Conservation (phyloP, 2,797 vertebrate species). For the Tachyglossus aculeatus region DNA sequence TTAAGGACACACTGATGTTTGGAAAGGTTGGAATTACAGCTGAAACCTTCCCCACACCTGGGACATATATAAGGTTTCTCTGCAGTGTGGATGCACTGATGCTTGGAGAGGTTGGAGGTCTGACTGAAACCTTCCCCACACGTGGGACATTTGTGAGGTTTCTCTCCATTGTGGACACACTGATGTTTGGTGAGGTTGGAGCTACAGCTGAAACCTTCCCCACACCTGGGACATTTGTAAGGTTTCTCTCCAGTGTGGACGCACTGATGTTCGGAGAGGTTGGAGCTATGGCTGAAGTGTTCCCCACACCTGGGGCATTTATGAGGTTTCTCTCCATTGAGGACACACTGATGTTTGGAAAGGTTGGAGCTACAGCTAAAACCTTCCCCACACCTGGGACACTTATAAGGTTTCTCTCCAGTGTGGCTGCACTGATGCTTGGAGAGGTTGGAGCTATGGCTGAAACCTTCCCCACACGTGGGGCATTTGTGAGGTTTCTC, state of each 20-base stretch:
- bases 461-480: too few relatives aligned
- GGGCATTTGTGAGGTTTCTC: too few relatives aligned
- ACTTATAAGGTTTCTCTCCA: too few relatives aligned
- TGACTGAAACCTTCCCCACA: slow-evolving; percentile 60
- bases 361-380: too few relatives aligned
- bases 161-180: slow-evolving; percentile 58
- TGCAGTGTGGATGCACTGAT: slow-evolving; percentile 48
- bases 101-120: slow-evolving; percentile 53
- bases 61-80: slow-evolving; percentile 48
- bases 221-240: slow-evolving; percentile 51
- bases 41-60: slow-evolving; percentile 59
- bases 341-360: too few relatives aligned
- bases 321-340: too few relatives aligned
- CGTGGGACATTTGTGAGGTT: slow-evolving; percentile 41
- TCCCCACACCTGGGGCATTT: too few relatives aligned
- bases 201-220: slow-evolving; percentile 53
- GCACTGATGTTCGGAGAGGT: slow-evolving; percentile 55
- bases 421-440: too few relatives aligned
- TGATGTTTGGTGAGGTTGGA: slow-evolving; percentile 55
- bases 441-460: too few relatives aligned
- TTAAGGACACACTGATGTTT: too few relatives aligned
- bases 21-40: too few relatives aligned
- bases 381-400: too few relatives aligned
- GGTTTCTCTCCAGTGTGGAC: slow-evolving; percentile 56
- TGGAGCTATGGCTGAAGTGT: slow-evolving; percentile 50